phyloP scores from a whole-genome alignment of 2,797 vertebrate genomes.

The Paratrypauchen microcephalus region DNA sequence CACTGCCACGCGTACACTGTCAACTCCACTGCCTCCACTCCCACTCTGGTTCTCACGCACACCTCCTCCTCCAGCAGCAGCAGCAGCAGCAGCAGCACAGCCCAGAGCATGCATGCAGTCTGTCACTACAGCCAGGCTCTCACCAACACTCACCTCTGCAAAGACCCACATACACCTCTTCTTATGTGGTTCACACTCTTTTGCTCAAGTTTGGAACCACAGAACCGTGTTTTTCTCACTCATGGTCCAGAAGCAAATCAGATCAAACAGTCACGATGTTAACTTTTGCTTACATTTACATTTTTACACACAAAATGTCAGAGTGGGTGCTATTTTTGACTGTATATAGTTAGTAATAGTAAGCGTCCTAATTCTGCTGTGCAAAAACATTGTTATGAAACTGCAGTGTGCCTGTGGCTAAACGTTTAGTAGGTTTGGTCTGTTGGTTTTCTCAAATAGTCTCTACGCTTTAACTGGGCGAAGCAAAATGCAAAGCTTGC shows the following conservation, averaged over 20 bases:
- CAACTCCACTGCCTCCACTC: constrained; percentile 66
- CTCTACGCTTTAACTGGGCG: not conserved
- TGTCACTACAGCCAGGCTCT: constrained; percentile 25
- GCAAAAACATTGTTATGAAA: not conserved
- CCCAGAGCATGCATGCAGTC: constrained; percentile 4
- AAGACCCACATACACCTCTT: constrained; percentile 2
- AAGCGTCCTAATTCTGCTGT: not conserved
- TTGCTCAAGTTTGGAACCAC: not conserved
- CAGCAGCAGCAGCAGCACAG: not conserved
- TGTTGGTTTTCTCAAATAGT: not conserved
- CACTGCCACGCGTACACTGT: constrained; percentile 93
- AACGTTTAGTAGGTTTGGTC: not conserved
- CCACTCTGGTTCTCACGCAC: constrained; percentile 24
- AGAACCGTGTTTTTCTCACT: not conserved
- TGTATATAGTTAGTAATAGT: not conserved
- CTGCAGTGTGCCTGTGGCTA: not conserved
- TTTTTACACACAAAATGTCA: not conserved
- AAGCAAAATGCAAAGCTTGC: not conserved
- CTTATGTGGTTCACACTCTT: constrained; percentile 37
- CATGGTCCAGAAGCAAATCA: not conserved
- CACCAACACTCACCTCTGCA: constrained; percentile 7
- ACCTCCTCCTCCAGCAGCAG: constrained; percentile 2
- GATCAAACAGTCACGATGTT: not conserved
- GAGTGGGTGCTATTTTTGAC: not conserved
- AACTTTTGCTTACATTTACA: not conserved